Base-by-base conservation (phyloP, 1,140 invertebrate species). In the Trypoxylus dichotomus region DNA sequence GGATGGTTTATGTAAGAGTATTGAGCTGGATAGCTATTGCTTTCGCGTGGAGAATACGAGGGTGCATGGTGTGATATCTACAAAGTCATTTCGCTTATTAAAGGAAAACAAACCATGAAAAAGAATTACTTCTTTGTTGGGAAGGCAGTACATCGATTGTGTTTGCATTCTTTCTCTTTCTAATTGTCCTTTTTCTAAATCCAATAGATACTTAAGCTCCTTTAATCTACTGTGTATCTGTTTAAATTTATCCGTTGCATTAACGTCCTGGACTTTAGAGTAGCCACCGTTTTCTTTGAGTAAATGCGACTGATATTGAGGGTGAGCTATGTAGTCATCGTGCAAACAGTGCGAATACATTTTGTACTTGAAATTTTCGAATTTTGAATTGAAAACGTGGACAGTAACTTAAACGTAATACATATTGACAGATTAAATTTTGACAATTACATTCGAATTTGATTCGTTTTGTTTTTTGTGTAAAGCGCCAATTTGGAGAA, bases 301-400 rank as follows among this genome's bases (percentile, higher is more conserved):
- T n/a, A 74, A 19, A 3, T 41, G 11, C 15, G 29, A 21, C 8
- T 74, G 72, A n/a, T 74, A 74, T 32, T 37, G 27, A 1, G 6
- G 29, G 13, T 41, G 72, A n/a, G 32, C 21, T n/a, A 41, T 37
- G 2, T 41, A 74, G 41, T 74, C 41, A 11, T 74, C 19, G 19
- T 41, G 41, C n/a, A 74, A 5, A 11, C 29, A 21, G n/a, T 71
- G 24, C 24, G 32, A 15, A 41, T 74, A 74, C 60, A 68, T 68
- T 29, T 68, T 68, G 24, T 58, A 74, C 32, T 74, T 74, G 72
- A 19, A 74, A 74, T 74, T 74, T 74, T 41, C 13, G 60, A 68
- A 68, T 27, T 68, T 68, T 54, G 47, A 54, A 6, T 68, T 21
- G 47, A 68, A 29, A 29, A 54, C 19, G 5, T 24, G 24, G 8